phyloP scores from a whole-genome alignment of 1,140 invertebrate species.

The Steinernema khuongi region DNA sequence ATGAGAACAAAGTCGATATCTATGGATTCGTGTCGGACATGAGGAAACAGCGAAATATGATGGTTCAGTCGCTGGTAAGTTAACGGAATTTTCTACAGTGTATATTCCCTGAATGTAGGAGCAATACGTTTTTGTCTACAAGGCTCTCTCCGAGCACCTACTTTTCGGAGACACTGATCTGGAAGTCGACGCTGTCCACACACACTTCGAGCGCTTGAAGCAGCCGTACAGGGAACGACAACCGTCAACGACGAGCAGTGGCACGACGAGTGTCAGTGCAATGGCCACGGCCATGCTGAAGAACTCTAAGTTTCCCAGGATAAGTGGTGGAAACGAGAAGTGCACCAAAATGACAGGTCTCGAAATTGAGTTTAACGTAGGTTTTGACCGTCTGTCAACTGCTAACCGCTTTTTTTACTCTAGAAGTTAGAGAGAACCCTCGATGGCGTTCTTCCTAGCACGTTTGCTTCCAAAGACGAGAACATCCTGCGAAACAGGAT shows the following conservation, averaged over 20 bases:
- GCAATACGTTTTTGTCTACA: constrained; percentile 95
- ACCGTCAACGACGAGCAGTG: constrained; percentile 14
- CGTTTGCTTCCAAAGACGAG: constrained; percentile 49
- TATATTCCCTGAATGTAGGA: constrained; percentile 66
- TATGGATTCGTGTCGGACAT: constrained; percentile 83
- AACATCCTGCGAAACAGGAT: constrained; percentile 48
- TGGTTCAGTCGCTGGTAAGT: constrained; percentile 79
- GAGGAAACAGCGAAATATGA: constrained; percentile 79
- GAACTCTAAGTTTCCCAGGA: neutral
- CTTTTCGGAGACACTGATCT: constrained; percentile 90
- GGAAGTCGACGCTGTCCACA: constrained; percentile 68
- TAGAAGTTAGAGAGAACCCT: constrained; percentile 33
- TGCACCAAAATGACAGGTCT: constrained; percentile 21
- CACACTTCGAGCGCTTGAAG: constrained; percentile 65
- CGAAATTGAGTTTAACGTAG: constrained; percentile 42
- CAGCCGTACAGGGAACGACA: constrained; percentile 29
- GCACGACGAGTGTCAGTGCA: constrained; percentile 23
- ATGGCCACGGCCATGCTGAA: constrained; percentile 14
- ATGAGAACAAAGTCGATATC: constrained; percentile 75
- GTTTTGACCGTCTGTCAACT: constrained; percentile 2
- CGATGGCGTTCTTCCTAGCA: constrained; percentile 36
- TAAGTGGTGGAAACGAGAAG: neutral
- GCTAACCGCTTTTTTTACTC: constrained; percentile 19
- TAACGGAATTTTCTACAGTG: neutral
- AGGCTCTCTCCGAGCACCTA: constrained; percentile 82